phyloP scores from a whole-genome alignment of 2,888 invertebrate species.

The Sinodicranocentrus sp. region DNA sequence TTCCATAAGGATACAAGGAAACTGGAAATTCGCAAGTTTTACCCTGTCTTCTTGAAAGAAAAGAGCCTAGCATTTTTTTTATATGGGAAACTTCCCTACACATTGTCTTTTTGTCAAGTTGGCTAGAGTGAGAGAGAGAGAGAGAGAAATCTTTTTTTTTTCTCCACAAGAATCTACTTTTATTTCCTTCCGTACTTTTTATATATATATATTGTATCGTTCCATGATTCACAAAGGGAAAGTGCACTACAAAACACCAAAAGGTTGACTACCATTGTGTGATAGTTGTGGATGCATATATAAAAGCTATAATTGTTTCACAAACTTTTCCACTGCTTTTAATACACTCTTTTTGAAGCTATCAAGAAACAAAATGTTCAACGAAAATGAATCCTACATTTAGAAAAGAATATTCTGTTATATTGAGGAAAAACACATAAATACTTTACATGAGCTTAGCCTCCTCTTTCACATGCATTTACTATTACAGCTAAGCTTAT shows the following conservation, averaged over 20 bases:
- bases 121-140: background rate
- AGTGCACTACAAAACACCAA: too few relatives aligned
- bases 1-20: conserved; percentile 18
- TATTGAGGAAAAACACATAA: background rate
- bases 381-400: background rate
- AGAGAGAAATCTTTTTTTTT: conserved; percentile 4
- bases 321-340: background rate
- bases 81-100: too few relatives aligned
- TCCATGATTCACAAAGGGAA: conserved; percentile 1
- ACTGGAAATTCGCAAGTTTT: background rate
- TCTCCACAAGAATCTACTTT: conserved; percentile 10
- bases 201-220: conserved; percentile 11
- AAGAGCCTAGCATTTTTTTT: background rate
- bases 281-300: too few relatives aligned
- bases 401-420: background rate
- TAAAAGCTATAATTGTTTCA: conserved; percentile 8
- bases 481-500: too few relatives aligned
- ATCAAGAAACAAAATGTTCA: conserved; percentile 12
- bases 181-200: conserved; percentile 1
- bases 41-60: background rate
- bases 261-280: too few relatives aligned
- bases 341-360: conserved; percentile 11
- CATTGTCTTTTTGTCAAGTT: conserved; percentile 25
- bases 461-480: background rate
- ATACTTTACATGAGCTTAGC: background rate